These are phyloP conservation scores for Tachuris rubrigastra DNA, from an alignment of 2,113 vertebrate genomes.

Conservation along the genomic window DNA sequence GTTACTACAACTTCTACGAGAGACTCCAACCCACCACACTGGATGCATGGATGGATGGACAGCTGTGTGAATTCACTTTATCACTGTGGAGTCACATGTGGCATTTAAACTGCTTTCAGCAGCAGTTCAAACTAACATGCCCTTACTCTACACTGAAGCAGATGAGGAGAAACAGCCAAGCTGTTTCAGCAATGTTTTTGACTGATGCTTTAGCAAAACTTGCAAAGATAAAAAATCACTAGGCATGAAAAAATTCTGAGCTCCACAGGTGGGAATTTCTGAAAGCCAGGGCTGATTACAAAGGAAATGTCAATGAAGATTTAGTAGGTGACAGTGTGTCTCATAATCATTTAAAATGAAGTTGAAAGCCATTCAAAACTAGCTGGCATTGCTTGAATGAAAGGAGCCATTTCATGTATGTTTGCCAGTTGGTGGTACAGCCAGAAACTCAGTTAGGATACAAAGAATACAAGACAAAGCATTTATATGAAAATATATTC, in stretches of 20 bases:
- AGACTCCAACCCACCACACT: not conserved
- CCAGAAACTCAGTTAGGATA: conserved; percentile 1
- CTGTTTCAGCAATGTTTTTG: not conserved
- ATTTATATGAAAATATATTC: conserved; percentile 9
- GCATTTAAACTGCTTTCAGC: not conserved
- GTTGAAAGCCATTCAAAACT: conserved; percentile 18
- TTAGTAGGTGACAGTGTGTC: not conserved
- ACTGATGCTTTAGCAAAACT: not conserved
- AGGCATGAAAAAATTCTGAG: not conserved
- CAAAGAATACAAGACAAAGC: not conserved
- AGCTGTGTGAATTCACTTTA: not conserved
- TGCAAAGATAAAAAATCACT: not conserved
- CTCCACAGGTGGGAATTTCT: not conserved
- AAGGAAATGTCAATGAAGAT: not conserved
- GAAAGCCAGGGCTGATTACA: not conserved
- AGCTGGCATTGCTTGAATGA: not conserved
- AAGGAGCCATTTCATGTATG: not conserved
- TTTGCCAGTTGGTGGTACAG: not conserved
- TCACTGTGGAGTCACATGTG: not conserved
- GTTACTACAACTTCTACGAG: not conserved
- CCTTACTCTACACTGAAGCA: not conserved
- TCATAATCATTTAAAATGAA: not conserved
- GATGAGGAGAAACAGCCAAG: not conserved
- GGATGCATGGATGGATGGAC: not conserved
- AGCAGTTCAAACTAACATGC: not conserved